phyloP scores from a whole-genome alignment of 2,113 vertebrate species.

The Artemisiospiza belli region DNA sequence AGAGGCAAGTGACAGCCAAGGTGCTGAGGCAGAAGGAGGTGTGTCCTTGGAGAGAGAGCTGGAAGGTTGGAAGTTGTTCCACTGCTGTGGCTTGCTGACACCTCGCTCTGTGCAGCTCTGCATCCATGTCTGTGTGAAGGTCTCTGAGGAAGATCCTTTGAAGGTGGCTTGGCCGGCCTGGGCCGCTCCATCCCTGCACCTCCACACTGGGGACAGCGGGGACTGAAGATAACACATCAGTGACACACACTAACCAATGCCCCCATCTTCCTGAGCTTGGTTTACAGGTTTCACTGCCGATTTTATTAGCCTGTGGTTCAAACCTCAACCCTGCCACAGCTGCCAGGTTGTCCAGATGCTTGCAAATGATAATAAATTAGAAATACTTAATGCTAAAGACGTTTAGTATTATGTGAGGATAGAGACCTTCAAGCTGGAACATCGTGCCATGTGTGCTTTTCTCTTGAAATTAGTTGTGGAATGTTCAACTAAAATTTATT shows the following conservation, averaged over 20 bases:
- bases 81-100: not conserved
- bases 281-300: not conserved
- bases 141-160: not conserved
- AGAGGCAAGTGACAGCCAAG: not conserved
- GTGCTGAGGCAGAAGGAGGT: not conserved
- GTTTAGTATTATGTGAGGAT: not conserved
- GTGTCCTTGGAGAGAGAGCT: fast-evolving
- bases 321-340: not conserved
- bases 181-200: not conserved
- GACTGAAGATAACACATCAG: not conserved
- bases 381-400: not conserved
- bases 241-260: not conserved
- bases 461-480: not conserved
- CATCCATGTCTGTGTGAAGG: not conserved
- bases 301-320: constrained; percentile 15
- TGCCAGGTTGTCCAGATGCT: constrained; percentile 47
- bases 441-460: not conserved
- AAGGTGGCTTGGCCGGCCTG: not conserved
- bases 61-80: not conserved
- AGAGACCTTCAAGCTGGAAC: not conserved
- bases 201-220: fast-evolving
- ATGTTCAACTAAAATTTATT: not conserved
- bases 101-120: fast-evolving
- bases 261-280: not conserved
- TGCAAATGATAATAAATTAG: constrained; percentile 9